phyloP scores from a whole-genome alignment of 2,113 vertebrate species.

The human (Homo sapiens) region GRCh38 chr6:56992001-56992500 shows the following conservation, averaged over 20 bases:
- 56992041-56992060: neutral
- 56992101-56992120: neutral
- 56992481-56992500: constrained; percentile 83
- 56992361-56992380: constrained; percentile 76
- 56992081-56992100: neutral
- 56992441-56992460: constrained; percentile 85
- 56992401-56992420: constrained; percentile 82
- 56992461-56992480: constrained; percentile 84
- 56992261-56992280: neutral
- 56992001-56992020: neutral
- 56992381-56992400: constrained; percentile 80
- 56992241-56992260: neutral
- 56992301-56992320: neutral
- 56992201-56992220: neutral
- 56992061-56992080: neutral
- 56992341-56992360: constrained; percentile 47
- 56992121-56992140: neutral
- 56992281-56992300: neutral
- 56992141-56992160: neutral
- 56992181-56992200: neutral
- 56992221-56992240: neutral
- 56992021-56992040: neutral
- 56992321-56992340: neutral
- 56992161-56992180: neutral
- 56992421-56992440: constrained; percentile 85